Base-by-base conservation (phyloP, 2,113 vertebrate genomes). In the Natator depressus region DNA sequence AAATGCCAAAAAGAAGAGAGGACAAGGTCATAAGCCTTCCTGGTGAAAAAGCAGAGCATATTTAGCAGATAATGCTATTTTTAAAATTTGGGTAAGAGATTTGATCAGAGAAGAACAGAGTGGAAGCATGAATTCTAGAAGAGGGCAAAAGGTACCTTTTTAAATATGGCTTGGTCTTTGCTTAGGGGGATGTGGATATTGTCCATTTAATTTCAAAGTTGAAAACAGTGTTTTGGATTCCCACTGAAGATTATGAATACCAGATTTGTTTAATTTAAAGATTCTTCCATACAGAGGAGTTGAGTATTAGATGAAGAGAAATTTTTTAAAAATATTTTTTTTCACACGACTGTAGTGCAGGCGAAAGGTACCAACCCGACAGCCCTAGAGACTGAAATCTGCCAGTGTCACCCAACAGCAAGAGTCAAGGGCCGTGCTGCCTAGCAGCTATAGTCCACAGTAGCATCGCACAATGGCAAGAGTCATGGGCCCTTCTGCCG, bases 21-120 rank as follows among this genome's bases (percentile, higher is more conserved):
- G 89, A 93, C 97, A 96, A 98, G 98, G 96, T 96, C 96, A 85
- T 89, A 90, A 96, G 89, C 83, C 93, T 91, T 92, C 91, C 93
- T 97, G 94, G 91, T 97, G 97, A 96, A 93, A 89, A 94, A 42
- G 87, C 83, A 94, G 84, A 84, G 82, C 0, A 0, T 94, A 89
- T 92, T 97, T 95, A 91, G 89, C 87, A 95, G 96, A 95, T 2
- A 54, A 35, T 1, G 5, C 35, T 95, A 90, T 93, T 94, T 96
- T 82, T 51, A 27, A 4, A 94, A 95, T 46, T 92, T 53, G 87
- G 87, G 89, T 93, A 85, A 94, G 90, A 96, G 92, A 95, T 94
- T 94, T 94, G 88, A 93, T 93, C 78, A 91, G 91, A 86, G 83
- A 87, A 95, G 81, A 85, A 54, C 0, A 0, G 72, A 88, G 19